Conservation (phyloP, 2,113 vertebrate species). For the Sclerurus mexicanus region DNA sequence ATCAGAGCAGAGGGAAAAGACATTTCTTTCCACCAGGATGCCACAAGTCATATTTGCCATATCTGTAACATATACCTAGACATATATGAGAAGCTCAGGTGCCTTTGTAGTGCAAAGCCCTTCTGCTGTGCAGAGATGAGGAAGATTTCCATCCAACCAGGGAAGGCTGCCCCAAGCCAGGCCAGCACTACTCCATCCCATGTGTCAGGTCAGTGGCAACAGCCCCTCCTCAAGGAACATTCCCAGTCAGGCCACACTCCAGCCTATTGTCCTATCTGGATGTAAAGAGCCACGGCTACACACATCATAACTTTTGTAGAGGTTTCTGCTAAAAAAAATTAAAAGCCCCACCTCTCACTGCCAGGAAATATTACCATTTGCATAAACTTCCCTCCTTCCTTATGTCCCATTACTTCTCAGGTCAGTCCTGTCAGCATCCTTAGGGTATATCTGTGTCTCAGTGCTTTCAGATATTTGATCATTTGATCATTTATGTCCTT, state of each 20-base stretch:
- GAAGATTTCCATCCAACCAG: neutral
- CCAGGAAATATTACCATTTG: neutral
- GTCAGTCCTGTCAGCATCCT: neutral
- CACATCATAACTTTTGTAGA: fast-evolving
- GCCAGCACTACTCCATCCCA: neutral
- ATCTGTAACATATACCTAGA: neutral
- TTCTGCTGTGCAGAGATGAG: neutral
- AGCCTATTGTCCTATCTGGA: neutral
- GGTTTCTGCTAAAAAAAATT: neutral
- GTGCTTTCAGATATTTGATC: neutral
- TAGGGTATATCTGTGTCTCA: neutral
- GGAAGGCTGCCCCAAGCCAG: neutral
- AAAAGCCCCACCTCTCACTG: neutral
- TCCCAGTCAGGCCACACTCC: fast-evolving
- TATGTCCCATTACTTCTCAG: neutral
- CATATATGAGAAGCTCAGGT: neutral
- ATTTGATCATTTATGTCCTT: neutral
- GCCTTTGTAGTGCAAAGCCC: neutral
- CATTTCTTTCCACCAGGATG: neutral
- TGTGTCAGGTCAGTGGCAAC: neutral
- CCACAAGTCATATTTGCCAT: neutral
- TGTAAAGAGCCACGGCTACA: neutral
- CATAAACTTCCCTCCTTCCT: neutral
- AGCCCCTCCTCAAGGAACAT: fast-evolving
- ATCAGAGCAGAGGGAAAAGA: neutral